These are phyloP conservation scores for Cydia fagiglandana DNA, from an alignment of 1,140 invertebrate genomes.

Conservation along the genomic window DNA sequence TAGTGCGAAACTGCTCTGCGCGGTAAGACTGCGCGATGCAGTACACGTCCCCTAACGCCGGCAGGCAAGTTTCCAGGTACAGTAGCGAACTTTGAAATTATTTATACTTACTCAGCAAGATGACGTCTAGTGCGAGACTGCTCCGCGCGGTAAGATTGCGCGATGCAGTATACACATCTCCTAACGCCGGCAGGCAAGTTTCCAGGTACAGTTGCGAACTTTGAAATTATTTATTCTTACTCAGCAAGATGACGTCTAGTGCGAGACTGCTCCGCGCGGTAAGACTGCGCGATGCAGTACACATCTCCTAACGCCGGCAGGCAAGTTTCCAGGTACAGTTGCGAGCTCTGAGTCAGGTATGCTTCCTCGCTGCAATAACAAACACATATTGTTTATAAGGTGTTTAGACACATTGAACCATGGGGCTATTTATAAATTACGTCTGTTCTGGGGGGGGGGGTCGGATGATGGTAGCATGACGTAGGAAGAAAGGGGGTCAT, in stretches of 20 bases:
- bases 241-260: slow-evolving; percentile 98
- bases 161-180: slow-evolving; percentile 98
- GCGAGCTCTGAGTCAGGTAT: slow-evolving; percentile 98
- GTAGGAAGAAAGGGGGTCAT: too few relatives aligned
- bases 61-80: too few relatives aligned
- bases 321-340: slow-evolving; percentile 99
- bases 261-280: slow-evolving; percentile 97
- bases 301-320: slow-evolving; percentile 97
- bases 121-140: too few relatives aligned
- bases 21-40: too few relatives aligned
- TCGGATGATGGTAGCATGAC: too few relatives aligned
- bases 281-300: slow-evolving; percentile 98
- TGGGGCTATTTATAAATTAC: too few relatives aligned
- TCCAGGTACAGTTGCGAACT: slow-evolving; percentile 99
- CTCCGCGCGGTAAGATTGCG: too few relatives aligned
- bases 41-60: too few relatives aligned
- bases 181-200: slow-evolving; percentile 95
- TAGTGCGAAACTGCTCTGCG: slow-evolving; percentile 97
- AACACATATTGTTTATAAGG: neutral
- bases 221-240: slow-evolving; percentile 82
- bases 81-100: too few relatives aligned
- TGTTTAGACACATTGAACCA: too few relatives aligned
- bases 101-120: too few relatives aligned
- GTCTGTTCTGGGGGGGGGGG: too few relatives aligned
- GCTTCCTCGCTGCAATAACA: slow-evolving; percentile 87